Evolutionary conservation across 2,113 vertebrate species (phyloP), one percentile per base, ranked within the genome.

Genomic region (Carettochelys insculpta): DNA sequence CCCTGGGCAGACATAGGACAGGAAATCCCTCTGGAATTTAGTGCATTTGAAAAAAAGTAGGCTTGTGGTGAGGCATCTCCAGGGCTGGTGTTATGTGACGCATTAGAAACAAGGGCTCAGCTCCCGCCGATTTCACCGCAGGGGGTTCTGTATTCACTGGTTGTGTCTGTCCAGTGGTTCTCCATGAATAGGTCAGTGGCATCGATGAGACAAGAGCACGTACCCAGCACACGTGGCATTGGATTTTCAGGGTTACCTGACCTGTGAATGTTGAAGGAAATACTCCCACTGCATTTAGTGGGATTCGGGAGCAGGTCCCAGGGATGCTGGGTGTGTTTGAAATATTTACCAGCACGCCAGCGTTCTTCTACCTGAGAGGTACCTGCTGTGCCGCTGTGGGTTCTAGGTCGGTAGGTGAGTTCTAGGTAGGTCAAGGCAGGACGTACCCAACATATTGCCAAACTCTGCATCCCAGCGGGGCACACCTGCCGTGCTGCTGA

Each of bases 1-100:
- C 80, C 90, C 93, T 54, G 29, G 58, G 31, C 16, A 58, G 80
- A 54, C 27, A 11, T 58, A 43, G 58, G 80, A 29, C 8, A 43
- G 43, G 91, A 79, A 88, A 87, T 27, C 89, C 91, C 77, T 65
- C 1, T 31, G 25, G 10, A 86, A 58, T 41, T 41, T n/a, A 34
- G 38, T 56, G 48, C 47, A 75, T 53, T 51, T 10, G 11, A 48
- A 68, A 68, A 77, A 54, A 3, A 1, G 14, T 25, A 58, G 10
- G 53, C 3, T 84, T 89, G 88, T 48, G 27, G 5, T 51, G 52
- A 48, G 82, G 71, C 47, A 91, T 61, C 53, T 8, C 16, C 1
- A 0, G 1, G 27, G 8, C 31, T 22, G 34, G 34, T 56, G 51
- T 45, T 0, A 0, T 0, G 4, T 19, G 76, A 68, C 2, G 11